Conservation (phyloP, 2,113 vertebrate species). For the Xyrauchen texanus region DNA sequence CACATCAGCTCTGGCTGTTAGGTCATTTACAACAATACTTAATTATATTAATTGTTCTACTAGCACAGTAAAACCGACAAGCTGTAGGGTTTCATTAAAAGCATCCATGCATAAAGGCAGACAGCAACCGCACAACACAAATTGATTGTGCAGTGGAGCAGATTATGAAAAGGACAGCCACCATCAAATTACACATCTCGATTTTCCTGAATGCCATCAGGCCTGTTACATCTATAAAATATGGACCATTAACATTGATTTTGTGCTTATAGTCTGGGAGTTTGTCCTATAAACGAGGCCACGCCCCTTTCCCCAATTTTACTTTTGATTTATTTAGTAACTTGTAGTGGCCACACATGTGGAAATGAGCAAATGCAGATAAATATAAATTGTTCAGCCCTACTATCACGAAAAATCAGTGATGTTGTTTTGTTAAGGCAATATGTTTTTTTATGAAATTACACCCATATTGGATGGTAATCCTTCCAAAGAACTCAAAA, state of each 20-base stretch:
- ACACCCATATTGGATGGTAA: slow-evolving; percentile 21
- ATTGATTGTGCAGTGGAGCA: slow-evolving; percentile 51
- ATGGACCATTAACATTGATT: not conserved
- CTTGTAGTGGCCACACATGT: slow-evolving; percentile 6
- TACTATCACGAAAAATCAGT: no score
- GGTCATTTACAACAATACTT: slow-evolving; percentile 51
- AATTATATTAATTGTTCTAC: slow-evolving; percentile 38
- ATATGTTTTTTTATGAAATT: no score
- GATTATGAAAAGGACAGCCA: not conserved
- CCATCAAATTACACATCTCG: not conserved
- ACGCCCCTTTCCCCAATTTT: not conserved
- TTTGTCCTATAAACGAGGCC: not conserved
- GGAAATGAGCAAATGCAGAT: no score
- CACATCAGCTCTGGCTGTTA: slow-evolving; percentile 23
- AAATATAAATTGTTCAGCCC: no score
- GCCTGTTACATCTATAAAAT: slow-evolving; percentile 6
- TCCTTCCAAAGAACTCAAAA: slow-evolving; percentile 14
- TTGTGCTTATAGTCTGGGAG: not conserved
- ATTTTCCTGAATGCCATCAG: slow-evolving; percentile 1
- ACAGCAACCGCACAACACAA: slow-evolving; percentile 27
- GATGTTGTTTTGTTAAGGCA: no score
- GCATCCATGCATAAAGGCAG: slow-evolving; percentile 37
- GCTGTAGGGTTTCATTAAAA: slow-evolving; percentile 21
- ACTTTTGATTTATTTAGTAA: no score
- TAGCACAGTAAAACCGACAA: slow-evolving; percentile 20